Conservation (phyloP, 2,888 invertebrate species). For the Netelia inedita region DNA sequence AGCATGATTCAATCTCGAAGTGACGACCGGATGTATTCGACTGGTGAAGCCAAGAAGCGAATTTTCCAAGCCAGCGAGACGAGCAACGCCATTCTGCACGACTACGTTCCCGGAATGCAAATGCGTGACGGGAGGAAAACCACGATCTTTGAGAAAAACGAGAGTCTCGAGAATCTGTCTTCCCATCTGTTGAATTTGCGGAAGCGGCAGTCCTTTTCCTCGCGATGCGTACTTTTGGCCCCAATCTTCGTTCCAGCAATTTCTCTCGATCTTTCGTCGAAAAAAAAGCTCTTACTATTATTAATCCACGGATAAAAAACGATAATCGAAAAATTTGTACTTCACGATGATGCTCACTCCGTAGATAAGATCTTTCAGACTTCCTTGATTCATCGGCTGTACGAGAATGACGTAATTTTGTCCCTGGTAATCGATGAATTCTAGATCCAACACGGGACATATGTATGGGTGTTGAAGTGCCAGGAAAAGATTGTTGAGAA, state of each 20-base stretch:
- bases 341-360: conserved; percentile 87
- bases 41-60: conserved; percentile 92
- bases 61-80: conserved; percentile 95
- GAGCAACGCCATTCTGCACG: conserved; percentile 96
- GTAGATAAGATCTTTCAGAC: conserved; percentile 95
- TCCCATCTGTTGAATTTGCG: conserved; percentile 94
- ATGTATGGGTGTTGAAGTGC: conserved; percentile 97
- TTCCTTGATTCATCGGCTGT: conserved; percentile 94
- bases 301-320: too few species aligned
- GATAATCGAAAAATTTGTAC: not conserved
- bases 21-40: conserved; percentile 86
- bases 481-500: conserved; percentile 93
- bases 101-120: conserved; percentile 96
- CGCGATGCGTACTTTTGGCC: conserved; percentile 90
- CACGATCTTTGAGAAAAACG: conserved; percentile 93
- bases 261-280: conserved; percentile 82
- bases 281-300: not conserved
- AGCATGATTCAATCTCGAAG: conserved; percentile 85
- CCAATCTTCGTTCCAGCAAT: conserved; percentile 93
- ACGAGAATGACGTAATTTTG: conserved; percentile 90
- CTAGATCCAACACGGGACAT: conserved; percentile 95
- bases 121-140: conserved; percentile 95
- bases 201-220: conserved; percentile 90
- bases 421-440: conserved; percentile 87
- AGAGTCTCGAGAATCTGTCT: conserved; percentile 95